Conservation (phyloP, 2,113 vertebrate genomes). For the Pampusana beccarii region DNA sequence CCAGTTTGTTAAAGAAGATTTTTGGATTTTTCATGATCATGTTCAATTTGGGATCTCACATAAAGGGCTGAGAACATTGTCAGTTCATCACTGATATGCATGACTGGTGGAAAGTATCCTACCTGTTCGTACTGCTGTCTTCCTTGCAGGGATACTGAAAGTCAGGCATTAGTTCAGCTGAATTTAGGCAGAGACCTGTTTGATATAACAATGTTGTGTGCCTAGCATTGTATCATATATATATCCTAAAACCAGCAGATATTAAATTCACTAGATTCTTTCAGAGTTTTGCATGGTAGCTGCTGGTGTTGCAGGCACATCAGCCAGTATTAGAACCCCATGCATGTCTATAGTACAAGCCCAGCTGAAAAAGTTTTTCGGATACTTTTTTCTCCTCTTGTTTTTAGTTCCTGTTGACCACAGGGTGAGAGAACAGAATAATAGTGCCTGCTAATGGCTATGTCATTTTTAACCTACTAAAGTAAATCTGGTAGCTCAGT, state of each 20-base stretch:
- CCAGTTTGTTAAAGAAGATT: not conserved
- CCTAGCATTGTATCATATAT: not conserved
- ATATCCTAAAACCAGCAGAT: not conserved
- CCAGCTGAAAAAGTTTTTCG: not conserved
- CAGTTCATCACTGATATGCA: not conserved
- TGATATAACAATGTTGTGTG: not conserved
- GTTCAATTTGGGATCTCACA: not conserved
- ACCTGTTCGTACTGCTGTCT: not conserved
- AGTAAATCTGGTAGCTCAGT: not conserved
- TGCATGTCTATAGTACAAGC: not conserved
- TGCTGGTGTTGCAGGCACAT: not conserved
- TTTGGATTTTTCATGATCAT: not conserved
- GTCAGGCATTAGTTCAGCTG: not conserved
- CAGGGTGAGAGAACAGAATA: not conserved
- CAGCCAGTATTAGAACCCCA: not conserved
- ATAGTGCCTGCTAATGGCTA: not conserved
- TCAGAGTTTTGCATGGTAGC: not conserved
- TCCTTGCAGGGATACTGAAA: not conserved
- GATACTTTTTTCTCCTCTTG: not conserved
- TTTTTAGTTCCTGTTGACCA: not conserved
- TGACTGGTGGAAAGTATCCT: not conserved
- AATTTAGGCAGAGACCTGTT: not conserved
- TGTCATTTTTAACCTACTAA: not conserved
- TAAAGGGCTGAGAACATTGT: not conserved
- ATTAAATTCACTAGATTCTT: not conserved